Conservation (phyloP, 2,888 invertebrate genomes). For the Monoplex corrugatus region DNA sequence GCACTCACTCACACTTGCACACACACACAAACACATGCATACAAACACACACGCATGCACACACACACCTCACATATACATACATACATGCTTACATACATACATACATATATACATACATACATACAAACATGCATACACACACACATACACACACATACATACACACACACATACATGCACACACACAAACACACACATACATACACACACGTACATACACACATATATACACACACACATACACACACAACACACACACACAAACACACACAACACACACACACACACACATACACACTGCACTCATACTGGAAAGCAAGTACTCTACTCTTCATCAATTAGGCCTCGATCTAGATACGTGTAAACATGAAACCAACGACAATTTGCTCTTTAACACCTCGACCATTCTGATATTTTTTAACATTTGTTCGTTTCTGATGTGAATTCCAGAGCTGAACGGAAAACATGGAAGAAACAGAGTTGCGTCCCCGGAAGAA, state of each 20-base stretch:
- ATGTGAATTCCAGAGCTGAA: too few species aligned
- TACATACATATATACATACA: too few species aligned
- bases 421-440: too few species aligned
- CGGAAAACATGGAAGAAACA: too few species aligned
- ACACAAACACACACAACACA: too few species aligned
- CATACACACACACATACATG: slow-evolving; percentile 40
- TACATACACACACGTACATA: slow-evolving; percentile 5
- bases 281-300: background rate
- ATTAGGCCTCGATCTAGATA: too few species aligned
- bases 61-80: background rate
- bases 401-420: too few species aligned
- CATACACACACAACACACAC: background rate
- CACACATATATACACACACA: background rate
- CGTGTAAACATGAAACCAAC: too few species aligned
- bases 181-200: slow-evolving; percentile 38
- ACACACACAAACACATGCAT: background rate
- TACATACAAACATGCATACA: background rate
- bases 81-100: background rate
- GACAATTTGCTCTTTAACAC: too few species aligned
- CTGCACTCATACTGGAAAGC: too few species aligned
- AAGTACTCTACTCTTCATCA: too few species aligned
- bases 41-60: slow-evolving; percentile 5
- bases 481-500: too few species aligned
- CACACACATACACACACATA: slow-evolving; percentile 25
- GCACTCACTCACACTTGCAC: background rate